A percentile compares a stretch with the other conserved stretches of the same genome.
Conservation (phyloP, 2,113 vertebrate species). For the Megaceryle maxima region DNA sequence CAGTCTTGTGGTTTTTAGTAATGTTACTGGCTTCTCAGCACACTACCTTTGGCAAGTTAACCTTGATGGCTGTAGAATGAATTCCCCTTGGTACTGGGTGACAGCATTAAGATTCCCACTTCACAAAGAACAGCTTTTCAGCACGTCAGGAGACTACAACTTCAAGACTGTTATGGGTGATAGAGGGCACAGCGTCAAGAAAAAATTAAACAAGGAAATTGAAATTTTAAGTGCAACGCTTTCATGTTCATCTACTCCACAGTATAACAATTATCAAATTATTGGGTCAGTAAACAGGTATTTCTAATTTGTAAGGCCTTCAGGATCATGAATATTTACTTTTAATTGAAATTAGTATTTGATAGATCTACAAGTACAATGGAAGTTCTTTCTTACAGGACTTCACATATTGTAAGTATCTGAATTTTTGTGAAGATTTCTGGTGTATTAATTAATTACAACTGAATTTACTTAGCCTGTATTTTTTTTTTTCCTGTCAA, state of each 20-base stretch:
- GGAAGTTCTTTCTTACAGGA: neutral
- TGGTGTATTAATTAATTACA: neutral
- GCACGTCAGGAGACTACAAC: neutral
- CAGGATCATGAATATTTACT: neutral
- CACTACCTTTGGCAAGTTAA: neutral
- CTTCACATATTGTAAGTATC: neutral
- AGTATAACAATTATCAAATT: neutral
- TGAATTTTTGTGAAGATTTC: neutral
- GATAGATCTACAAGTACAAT: neutral
- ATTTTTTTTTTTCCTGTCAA: neutral
- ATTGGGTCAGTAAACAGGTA: neutral
- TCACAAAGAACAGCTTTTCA: neutral
- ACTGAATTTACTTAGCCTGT: neutral
- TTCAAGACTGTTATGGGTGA: accelerated
- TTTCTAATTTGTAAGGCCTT: neutral
- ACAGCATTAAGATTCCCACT: neutral
- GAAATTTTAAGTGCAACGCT: neutral
- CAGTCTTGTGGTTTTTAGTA: neutral
- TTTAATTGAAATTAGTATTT: neutral
- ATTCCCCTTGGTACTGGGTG: neutral
- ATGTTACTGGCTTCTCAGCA: neutral
- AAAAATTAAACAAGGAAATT: neutral
- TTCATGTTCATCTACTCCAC: neutral
- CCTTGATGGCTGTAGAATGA: neutral
- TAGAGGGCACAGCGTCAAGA: neutral